Conservation (phyloP, 2,113 vertebrate species). For the Tor tambroides region DNA sequence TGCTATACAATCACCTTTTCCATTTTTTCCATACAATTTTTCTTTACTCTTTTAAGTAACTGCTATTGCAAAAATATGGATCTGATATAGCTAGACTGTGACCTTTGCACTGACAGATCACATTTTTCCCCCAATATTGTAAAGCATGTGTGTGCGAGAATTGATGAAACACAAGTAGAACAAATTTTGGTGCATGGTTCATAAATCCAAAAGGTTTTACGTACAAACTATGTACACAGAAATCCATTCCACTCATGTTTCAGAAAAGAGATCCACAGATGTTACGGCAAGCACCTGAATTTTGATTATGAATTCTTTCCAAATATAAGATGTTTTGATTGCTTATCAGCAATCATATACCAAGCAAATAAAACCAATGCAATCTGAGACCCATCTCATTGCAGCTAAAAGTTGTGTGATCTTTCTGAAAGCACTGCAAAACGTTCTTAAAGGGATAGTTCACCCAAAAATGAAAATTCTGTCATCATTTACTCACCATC, state of each 20-base stretch:
- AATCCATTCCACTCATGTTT: neutral
- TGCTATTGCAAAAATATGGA: too few relatives aligned
- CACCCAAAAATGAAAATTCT: too few relatives aligned
- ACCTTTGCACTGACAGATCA: too few relatives aligned
- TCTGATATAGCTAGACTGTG: too few relatives aligned
- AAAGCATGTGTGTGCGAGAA: too few relatives aligned
- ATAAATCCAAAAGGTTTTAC: neutral
- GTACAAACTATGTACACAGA: neutral
- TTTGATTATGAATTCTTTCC: conserved; percentile 20
- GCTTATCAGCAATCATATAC: neutral
- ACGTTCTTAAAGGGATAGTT: neutral
- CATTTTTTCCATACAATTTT: too few relatives aligned
- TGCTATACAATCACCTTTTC: too few relatives aligned
- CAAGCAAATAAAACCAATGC: neutral
- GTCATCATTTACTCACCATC: too few relatives aligned
- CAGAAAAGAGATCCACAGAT: neutral
- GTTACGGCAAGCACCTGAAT: neutral
- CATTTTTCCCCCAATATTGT: too few relatives aligned
- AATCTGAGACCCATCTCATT: conserved; percentile 5
- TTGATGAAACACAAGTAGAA: neutral
- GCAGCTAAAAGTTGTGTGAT: neutral
- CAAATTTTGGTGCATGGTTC: neutral
- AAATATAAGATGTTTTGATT: conserved; percentile 19
- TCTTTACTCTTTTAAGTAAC: too few relatives aligned
- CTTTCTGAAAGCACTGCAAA: neutral